Evolutionary conservation across 2,888 invertebrate genomes (phyloP).

Genomic region (Luperina testacea): DNA sequence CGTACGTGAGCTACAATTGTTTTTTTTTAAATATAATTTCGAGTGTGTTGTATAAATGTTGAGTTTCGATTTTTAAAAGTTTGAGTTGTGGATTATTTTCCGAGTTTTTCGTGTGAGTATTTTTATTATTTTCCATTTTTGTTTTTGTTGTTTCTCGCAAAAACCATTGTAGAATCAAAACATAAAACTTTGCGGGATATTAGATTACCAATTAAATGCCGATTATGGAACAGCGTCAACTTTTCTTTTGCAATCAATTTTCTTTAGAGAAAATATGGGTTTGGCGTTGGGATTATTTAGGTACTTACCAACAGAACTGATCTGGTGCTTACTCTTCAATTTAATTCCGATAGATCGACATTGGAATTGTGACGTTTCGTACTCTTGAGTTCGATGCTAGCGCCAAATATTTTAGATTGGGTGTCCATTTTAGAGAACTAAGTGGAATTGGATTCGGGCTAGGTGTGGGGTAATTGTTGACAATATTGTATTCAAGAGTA

Average conservation of each 20-base stretch:
- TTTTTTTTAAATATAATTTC: constrained; percentile 32
- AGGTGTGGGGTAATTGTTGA: too few species aligned
- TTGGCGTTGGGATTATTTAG: neutral
- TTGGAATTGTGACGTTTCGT: too few species aligned
- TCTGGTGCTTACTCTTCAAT: too few species aligned
- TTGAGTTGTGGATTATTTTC: constrained; percentile 48
- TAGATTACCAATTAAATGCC: neutral
- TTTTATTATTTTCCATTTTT: neutral
- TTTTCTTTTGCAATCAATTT: constrained; percentile 1
- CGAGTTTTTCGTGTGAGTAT: constrained; percentile 51
- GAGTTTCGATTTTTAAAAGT: constrained; percentile 21
- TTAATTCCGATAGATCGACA: too few species aligned
- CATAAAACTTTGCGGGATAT: neutral
- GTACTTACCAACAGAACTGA: neutral
- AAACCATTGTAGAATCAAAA: neutral
- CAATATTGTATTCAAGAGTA: too few species aligned
- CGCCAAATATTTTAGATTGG: too few species aligned
- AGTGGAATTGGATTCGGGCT: too few species aligned
- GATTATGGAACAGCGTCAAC: neutral
- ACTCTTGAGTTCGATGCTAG: too few species aligned
- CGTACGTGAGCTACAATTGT: constrained; percentile 60
- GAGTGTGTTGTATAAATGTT: constrained; percentile 46
- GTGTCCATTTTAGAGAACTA: too few species aligned
- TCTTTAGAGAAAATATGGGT: neutral
- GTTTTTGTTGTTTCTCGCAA: neutral